Evolutionary conservation across 2,113 vertebrate species (phyloP).

Genomic region (Clarias macrocephalus): DNA sequence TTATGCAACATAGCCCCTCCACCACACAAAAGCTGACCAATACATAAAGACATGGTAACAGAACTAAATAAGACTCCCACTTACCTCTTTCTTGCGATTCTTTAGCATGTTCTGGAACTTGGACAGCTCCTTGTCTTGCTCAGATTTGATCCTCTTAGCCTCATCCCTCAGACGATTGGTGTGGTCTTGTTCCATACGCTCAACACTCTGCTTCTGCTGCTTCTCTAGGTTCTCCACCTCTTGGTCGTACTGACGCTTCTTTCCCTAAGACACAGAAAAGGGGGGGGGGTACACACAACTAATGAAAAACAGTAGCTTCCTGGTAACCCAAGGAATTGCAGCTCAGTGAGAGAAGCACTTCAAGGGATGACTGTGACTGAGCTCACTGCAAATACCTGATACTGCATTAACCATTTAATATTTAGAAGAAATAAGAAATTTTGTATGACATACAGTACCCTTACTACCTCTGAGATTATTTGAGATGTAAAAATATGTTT

Average conservation of each 20-base stretch:
- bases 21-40: constrained; percentile 20
- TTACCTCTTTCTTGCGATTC: constrained; percentile 95
- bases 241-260: constrained; percentile 95
- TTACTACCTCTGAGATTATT: background rate
- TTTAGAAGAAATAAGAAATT: background rate
- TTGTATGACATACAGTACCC: no score
- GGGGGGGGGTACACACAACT: background rate
- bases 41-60: background rate
- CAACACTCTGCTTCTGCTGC: constrained; percentile 97
- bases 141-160: constrained; percentile 94
- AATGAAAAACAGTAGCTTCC: background rate
- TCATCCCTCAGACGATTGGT: constrained; percentile 93
- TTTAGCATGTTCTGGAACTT: constrained; percentile 95
- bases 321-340: background rate
- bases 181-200: constrained; percentile 94
- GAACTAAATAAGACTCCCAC: background rate
- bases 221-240: constrained; percentile 97
- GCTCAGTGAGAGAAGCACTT: background rate
- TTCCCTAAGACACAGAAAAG: constrained; percentile 67
- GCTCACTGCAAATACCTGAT: background rate
- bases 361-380: background rate
- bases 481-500: background rate
- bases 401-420: background rate
- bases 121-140: constrained; percentile 93
- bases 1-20: constrained; percentile 17